These are phyloP conservation scores for Oncorhynchus clarkii DNA, from an alignment of 2,113 vertebrate species.

Conservation along the genomic window DNA sequence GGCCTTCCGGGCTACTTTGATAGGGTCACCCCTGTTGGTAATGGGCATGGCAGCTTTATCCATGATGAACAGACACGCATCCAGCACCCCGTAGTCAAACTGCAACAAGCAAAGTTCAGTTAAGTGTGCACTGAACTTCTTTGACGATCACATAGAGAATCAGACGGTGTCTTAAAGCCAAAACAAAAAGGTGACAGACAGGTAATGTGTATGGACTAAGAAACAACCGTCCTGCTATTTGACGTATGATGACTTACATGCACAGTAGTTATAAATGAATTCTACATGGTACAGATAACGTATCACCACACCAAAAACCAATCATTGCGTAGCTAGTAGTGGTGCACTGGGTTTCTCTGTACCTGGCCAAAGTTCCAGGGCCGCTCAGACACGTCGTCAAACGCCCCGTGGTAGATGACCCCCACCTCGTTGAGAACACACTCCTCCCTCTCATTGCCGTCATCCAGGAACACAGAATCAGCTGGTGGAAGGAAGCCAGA, in stretches of 20 bases:
- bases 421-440: slow-evolving; percentile 91
- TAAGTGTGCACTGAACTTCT: background rate
- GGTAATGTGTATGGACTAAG: no score
- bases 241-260: no score
- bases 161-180: no score
- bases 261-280: no score
- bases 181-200: background rate
- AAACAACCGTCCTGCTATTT: no score
- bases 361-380: slow-evolving; percentile 97
- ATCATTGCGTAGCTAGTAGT: background rate
- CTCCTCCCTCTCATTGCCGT: slow-evolving; percentile 84
- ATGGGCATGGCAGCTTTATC: slow-evolving; percentile 87
- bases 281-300: no score
- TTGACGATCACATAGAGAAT: no score
- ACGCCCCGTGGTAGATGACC: slow-evolving; percentile 85
- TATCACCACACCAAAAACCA: background rate
- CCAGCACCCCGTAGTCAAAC: slow-evolving; percentile 91
- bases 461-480: slow-evolving; percentile 86
- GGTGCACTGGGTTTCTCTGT: slow-evolving; percentile 18
- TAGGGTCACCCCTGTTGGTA: slow-evolving; percentile 83
- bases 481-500: slow-evolving; percentile 61
- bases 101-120: slow-evolving; percentile 45
- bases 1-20: slow-evolving; percentile 88
- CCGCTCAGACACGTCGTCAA: slow-evolving; percentile 75
- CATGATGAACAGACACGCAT: slow-evolving; percentile 90